Conservation (phyloP, 2,797 vertebrate genomes). For the Hyperoplus lanceolatus region DNA sequence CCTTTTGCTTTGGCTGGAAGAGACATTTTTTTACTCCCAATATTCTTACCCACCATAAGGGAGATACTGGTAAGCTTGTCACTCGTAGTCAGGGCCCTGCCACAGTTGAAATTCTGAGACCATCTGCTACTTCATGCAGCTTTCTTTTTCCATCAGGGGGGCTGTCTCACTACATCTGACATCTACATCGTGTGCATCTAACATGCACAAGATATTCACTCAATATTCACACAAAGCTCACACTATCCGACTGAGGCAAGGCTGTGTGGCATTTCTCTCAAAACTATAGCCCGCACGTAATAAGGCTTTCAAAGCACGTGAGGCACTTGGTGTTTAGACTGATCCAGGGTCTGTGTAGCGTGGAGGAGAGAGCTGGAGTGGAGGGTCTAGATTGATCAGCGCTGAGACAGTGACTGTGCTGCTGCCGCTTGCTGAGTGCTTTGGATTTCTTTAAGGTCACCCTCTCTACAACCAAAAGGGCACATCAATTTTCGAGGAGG, state of each 20-base stretch:
- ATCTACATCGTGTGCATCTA: slow-evolving; percentile 45
- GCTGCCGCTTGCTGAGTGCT: slow-evolving; percentile 77
- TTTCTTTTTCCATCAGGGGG: slow-evolving; percentile 64
- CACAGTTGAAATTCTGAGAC: slow-evolving; percentile 74
- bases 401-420: slow-evolving; percentile 74
- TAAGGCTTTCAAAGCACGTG: slow-evolving; percentile 59
- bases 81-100: slow-evolving; percentile 57
- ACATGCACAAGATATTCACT: slow-evolving; percentile 59
- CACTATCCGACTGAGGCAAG: slow-evolving; percentile 40
- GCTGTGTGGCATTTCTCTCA: slow-evolving; percentile 40
- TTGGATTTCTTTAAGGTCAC: slow-evolving; percentile 86
- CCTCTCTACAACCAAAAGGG: slow-evolving; percentile 84
- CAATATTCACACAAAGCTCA: slow-evolving; percentile 56
- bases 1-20: slow-evolving; percentile 36
- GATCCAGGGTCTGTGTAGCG: slow-evolving; percentile 56
- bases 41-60: slow-evolving; percentile 17
- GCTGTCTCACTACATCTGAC: slow-evolving; percentile 71
- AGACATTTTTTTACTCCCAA: slow-evolving; percentile 56
- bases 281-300: slow-evolving; percentile 39
- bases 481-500: slow-evolving; percentile 87
- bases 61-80: slow-evolving; percentile 51
- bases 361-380: slow-evolving; percentile 56
- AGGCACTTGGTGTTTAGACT: slow-evolving; percentile 54
- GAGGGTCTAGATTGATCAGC: slow-evolving; percentile 80
- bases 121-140: slow-evolving; percentile 77